A percentile compares a stretch with the other conserved stretches of the same genome.
These are phyloP conservation scores for Micrastur ruficollis DNA, from an alignment of 2,797 vertebrate species.

Conservation along the genomic window DNA sequence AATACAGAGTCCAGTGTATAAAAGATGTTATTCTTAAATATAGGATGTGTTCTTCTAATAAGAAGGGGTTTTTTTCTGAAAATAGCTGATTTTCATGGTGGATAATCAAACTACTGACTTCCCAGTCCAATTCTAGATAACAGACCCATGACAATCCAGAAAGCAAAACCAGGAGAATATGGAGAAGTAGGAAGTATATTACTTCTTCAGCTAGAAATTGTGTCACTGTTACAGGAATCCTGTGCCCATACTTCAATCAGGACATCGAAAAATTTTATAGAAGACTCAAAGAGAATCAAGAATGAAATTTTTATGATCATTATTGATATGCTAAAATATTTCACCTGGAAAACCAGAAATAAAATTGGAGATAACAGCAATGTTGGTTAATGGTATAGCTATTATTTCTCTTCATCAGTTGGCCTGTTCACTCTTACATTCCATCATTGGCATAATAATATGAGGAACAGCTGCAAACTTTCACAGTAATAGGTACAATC, in stretches of 20 bases:
- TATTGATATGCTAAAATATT: background rate
- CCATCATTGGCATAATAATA: constrained; percentile 55
- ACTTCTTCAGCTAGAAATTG: background rate
- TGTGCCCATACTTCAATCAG: background rate
- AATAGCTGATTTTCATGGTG: background rate
- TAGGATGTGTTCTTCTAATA: background rate
- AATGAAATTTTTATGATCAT: background rate
- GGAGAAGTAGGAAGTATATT: background rate
- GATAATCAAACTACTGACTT: background rate
- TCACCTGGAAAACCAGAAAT: background rate
- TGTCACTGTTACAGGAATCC: background rate
- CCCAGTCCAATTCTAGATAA: background rate
- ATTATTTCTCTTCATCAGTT: constrained; percentile 48
- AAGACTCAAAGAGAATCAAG: background rate
- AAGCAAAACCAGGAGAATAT: background rate
- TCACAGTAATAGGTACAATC: constrained; percentile 75
- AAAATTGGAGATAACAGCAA: background rate
- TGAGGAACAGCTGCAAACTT: constrained; percentile 73
- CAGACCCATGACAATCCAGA: background rate
- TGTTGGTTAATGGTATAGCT: background rate
- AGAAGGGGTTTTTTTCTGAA: background rate
- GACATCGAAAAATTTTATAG: background rate
- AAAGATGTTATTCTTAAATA: background rate
- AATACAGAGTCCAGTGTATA: background rate
- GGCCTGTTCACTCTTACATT: constrained; percentile 32